Evolutionary conservation across 2,113 vertebrate genomes (phyloP), one percentile per base, ranked within the genome.

Genomic region (Agelaius tricolor): DNA sequence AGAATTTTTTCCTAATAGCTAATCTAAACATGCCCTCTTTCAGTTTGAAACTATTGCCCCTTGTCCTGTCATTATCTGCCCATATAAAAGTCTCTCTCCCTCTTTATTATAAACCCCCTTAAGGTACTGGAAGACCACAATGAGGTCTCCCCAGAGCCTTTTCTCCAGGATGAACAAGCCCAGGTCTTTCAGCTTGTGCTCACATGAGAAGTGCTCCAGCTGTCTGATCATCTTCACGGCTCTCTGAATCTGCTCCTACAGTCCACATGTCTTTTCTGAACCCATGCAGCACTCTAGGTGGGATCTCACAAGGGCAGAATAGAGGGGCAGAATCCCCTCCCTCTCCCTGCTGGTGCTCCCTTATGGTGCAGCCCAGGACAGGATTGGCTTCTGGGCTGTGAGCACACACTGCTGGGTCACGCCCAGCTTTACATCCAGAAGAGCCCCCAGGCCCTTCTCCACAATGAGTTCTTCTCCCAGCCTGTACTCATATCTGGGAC

Each of bases 321-420:
- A 17, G 12, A 37, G 33, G 13, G 21, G 17, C 10, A 44, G 21
- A 35, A 47, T 20, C 11, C 16, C 11, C n/a, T 72, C 5, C 30
- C 49, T n/a, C 0, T 1, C 21, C 16, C 16, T 41, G 19, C 28
- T 62, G 46, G 10, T 7, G 6, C 9, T n/a, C 4, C 2, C 11
- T 28, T 23, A 22, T 5, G 15, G 26, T 28, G 7, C 47, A 78
- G 33, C 39, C 22, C 47, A 41, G n/a, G 6, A n/a, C 24, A 15
- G 1, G 6, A 5, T 3, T 78, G 23, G 15, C 10, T 39, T 54
- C 10, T 46, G 9, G 39, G 3, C 26, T 41, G 20, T 75, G 16
- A 51, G 52, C 30, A 30, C 20, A 49, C 52, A 7, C 11, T 66
- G 51, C 14, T 67, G 26, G 24, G 10, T 41, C 51, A 20, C 15